These are phyloP conservation scores for Sphecodes monilicornis DNA, from an alignment of 2,888 invertebrate genomes.

Conservation along the genomic window DNA sequence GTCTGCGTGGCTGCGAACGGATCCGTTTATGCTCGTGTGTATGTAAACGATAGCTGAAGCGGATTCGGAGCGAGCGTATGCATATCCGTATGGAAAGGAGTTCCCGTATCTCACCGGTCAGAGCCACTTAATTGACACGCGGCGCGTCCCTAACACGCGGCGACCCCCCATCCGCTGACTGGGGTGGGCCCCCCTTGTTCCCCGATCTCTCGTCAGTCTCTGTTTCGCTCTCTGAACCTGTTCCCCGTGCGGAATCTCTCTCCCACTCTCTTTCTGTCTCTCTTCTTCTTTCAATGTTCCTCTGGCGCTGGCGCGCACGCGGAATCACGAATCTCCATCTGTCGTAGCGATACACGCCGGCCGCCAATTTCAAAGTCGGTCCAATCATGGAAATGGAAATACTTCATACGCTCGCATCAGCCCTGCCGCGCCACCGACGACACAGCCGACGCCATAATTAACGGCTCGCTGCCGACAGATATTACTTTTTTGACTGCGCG, in stretches of 20 bases:
- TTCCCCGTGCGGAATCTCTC: not conserved
- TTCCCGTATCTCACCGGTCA: slow-evolving; percentile 83
- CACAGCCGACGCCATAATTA: slow-evolving; percentile 65
- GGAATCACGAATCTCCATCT: slow-evolving; percentile 82
- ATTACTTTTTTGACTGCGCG: slow-evolving; percentile 66
- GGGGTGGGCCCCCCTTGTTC: not conserved
- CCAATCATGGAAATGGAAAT: slow-evolving; percentile 76
- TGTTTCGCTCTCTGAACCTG: not conserved
- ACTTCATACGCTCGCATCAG: slow-evolving; percentile 60
- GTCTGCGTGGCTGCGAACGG: slow-evolving; percentile 24
- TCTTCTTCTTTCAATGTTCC: slow-evolving; percentile 14
- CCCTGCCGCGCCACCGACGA: slow-evolving; percentile 23
- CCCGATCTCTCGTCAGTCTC: not conserved
- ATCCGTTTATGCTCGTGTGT: slow-evolving; percentile 13
- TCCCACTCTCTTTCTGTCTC: not conserved
- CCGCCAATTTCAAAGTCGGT: slow-evolving; percentile 65
- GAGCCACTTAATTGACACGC: slow-evolving; percentile 84
- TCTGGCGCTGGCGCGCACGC: slow-evolving; percentile 44
- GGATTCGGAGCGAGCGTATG: slow-evolving; percentile 68
- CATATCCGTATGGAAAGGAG: slow-evolving; percentile 82
- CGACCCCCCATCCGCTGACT: slow-evolving; percentile 81
- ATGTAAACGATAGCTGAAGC: slow-evolving; percentile 56
- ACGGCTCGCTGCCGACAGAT: slow-evolving; percentile 61
- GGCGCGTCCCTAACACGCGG: slow-evolving; percentile 83
- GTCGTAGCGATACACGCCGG: slow-evolving; percentile 70